Conservation (phyloP, 2,113 vertebrate species). For the Erythrolamprus reginae region DNA sequence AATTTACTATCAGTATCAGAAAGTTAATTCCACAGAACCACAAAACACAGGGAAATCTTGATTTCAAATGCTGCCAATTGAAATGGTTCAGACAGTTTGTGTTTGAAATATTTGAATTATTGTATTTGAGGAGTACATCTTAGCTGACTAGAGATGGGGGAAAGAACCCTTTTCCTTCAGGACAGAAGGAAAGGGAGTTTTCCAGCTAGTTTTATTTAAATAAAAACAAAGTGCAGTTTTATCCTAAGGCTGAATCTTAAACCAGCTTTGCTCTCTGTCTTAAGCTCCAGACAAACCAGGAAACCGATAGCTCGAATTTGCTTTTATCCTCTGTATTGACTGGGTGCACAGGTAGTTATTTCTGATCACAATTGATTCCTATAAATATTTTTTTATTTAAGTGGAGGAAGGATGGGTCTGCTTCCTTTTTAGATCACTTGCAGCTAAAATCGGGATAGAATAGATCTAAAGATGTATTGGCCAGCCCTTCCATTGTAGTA, state of each 20-base stretch:
- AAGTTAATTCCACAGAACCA: neutral
- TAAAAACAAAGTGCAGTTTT: neutral
- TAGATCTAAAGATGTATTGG: neutral
- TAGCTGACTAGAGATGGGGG: neutral
- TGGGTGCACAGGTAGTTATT: neutral
- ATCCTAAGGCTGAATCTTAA: neutral
- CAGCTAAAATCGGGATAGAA: neutral
- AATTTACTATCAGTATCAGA: neutral
- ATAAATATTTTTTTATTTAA: neutral
- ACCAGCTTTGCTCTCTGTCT: neutral
- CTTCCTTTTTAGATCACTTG: neutral
- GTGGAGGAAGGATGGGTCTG: rapidly evolving
- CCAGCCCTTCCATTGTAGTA: neutral
- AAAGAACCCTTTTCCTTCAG: neutral
- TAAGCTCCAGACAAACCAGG: neutral
- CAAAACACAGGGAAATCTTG: neutral
- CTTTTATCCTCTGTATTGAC: neutral
- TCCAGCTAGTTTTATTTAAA: neutral
- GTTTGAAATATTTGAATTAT: neutral
- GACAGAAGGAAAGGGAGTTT: neutral
- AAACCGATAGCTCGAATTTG: neutral
- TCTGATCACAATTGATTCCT: neutral
- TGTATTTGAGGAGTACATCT: neutral
- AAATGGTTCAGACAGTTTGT: neutral
- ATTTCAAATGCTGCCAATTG: neutral